Conservation (phyloP, 2,797 vertebrate genomes). For the Anabacerthia variegaticeps region DNA sequence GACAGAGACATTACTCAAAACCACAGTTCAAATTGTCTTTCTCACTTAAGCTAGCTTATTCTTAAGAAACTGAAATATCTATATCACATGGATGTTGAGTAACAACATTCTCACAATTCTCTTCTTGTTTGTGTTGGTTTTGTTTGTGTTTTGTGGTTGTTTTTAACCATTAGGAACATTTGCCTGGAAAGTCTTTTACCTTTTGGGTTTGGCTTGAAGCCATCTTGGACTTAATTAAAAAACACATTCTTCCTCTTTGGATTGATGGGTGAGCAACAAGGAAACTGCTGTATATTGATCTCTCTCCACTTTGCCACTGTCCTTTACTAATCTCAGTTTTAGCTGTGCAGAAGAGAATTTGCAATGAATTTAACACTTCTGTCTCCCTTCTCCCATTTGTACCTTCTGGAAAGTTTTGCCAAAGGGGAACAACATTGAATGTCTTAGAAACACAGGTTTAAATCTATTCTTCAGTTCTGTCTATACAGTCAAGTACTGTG, state of each 20-base stretch:
- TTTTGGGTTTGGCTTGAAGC: slow-evolving; percentile 98
- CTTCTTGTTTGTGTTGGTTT: not conserved
- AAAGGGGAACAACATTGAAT: not conserved
- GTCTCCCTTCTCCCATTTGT: not conserved
- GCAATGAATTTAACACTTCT: not conserved
- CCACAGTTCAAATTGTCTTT: not conserved
- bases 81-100: not conserved
- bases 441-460: not conserved
- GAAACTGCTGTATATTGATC: not conserved
- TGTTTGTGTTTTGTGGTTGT: not conserved
- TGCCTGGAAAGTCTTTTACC: slow-evolving; percentile 91
- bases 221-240: slow-evolving; percentile 96
- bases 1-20: not conserved
- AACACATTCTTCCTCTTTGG: slow-evolving; percentile 94
- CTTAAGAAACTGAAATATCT: not conserved
- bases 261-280: slow-evolving; percentile 88
- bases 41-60: not conserved
- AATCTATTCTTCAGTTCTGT: not conserved
- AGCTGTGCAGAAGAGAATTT: not conserved
- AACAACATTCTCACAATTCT: not conserved
- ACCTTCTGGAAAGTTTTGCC: not conserved
- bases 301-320: not conserved
- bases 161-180: slow-evolving; percentile 84
- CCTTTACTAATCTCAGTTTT: not conserved
- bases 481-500: not conserved